Evolutionary conservation across 2,113 vertebrate species (phyloP).

Genomic region (Cynoglossus semilaevis): DNA sequence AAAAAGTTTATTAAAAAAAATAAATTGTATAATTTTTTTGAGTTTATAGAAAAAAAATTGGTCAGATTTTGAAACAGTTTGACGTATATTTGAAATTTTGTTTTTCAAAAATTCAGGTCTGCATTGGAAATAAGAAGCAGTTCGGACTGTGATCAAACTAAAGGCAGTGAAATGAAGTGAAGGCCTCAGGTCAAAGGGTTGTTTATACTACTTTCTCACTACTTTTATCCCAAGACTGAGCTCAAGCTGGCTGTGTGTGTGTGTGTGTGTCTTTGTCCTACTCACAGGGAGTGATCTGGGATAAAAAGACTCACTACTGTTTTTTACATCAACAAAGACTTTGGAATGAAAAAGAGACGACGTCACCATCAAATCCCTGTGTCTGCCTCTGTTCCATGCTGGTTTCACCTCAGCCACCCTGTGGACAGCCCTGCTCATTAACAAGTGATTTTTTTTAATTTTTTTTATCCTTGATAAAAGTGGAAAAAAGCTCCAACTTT

Average conservation of each 20-base stretch:
- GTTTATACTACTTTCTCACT: constrained; percentile 54
- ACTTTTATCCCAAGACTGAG: constrained; percentile 64
- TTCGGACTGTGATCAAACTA: constrained; percentile 8
- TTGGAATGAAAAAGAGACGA: constrained; percentile 63
- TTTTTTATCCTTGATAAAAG: too few species aligned
- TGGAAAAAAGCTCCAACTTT: constrained; percentile 38
- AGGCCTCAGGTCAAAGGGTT: constrained; percentile 46
- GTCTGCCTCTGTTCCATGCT: constrained; percentile 48
- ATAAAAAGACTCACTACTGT: constrained; percentile 68
- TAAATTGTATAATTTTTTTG: too few species aligned
- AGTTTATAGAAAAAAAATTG: too few species aligned
- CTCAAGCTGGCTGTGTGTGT: constrained; percentile 57
- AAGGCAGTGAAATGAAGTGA: constrained; percentile 37
- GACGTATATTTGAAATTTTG: too few species aligned
- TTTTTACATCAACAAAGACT: constrained; percentile 78
- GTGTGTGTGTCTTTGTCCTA: constrained; percentile 68
- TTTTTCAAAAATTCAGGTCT: neutral
- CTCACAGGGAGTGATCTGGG: constrained; percentile 69
- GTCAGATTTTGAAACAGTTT: too few species aligned
- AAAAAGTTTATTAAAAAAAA: too few species aligned
- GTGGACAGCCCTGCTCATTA: constrained; percentile 64
- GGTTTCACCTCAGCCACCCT: constrained; percentile 52
- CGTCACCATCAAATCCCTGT: constrained; percentile 56
- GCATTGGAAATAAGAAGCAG: neutral
- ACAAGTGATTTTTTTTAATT: too few species aligned